Base-by-base conservation (phyloP, 92 coral and sea anemone genomes). In the Zoanthus sociatus region DNA sequence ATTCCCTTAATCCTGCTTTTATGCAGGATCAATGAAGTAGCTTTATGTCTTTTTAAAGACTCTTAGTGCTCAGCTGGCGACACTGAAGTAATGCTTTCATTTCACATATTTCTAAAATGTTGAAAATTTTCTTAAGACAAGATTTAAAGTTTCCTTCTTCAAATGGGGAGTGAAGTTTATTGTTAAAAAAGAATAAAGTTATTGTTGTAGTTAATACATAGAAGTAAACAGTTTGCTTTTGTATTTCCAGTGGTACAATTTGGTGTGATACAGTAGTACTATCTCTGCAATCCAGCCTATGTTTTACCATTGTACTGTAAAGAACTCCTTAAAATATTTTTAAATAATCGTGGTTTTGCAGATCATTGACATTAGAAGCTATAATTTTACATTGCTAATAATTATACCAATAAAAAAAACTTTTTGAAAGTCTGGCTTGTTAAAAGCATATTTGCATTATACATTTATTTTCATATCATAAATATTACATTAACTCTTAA, bases 11-110 rank as follows among this genome's bases (percentile, higher is more conserved):
- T 78, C 84, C 84, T 54, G 84, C 54, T 78, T 21, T 53, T 70
- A 51, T 78, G 84, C 84, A 55, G 84, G 84, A 78, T 78, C 71
- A 78, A 78, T 71, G 84, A 70, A 78, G 56, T 78, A 78, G 48
- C 10, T 78, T 26, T 78, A 47, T 53, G 84, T 54, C 33, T 55
- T 66, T 78, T 18, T 78, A 55, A 53, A 47, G 69, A 78, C 70
- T 78, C 84, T n/a, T 37, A 47, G 66, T 55, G 83, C 17, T 33
- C 16, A 54, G 84, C 71, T 78, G 70, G 30, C 32, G 48, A 78
- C 48, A 33, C 66, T 60, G 70, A 78, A 54, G 48, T 78, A 78
- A 5, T 54, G 83, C 63, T 78, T 78, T 78, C 83, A 78, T 78
- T 78, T 78, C 53, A 56, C 63, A 32, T 78, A 33, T 78, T 78